Percentiles rank a stretch among this genome's conserved stretches.
Conservation (phyloP, 2,888 invertebrate genomes). For the Tigriopus californicus region DNA sequence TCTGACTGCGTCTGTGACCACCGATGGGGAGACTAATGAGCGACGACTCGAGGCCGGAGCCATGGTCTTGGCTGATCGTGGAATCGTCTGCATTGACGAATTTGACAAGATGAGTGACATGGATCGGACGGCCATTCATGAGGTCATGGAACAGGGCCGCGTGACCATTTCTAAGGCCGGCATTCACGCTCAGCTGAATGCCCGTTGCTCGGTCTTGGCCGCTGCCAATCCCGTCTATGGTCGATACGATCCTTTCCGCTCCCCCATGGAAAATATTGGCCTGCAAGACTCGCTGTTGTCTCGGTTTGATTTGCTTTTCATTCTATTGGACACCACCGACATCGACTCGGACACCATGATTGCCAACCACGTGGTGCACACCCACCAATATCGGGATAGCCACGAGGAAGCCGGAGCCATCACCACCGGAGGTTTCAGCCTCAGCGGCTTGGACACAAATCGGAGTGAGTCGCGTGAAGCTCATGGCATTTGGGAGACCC, state of each 20-base stretch:
- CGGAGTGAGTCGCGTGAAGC: too few relatives aligned
- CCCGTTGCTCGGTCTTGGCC: constrained; percentile 88
- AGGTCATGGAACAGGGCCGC: constrained; percentile 51
- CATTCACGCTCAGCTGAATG: constrained; percentile 91
- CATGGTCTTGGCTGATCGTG: constrained; percentile 97
- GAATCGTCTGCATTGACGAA: constrained; percentile 91
- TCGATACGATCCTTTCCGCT: constrained; percentile 92
- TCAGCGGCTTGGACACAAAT: too few relatives aligned
- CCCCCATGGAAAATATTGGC: constrained; percentile 99
- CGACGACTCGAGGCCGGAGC: constrained; percentile 82
- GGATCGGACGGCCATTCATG: constrained; percentile 96
- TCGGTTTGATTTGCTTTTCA: constrained; percentile 94
- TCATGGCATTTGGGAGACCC: too few relatives aligned
- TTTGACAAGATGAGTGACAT: constrained; percentile 99
- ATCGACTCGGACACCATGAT: constrained; percentile 75
- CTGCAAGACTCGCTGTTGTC: constrained; percentile 90
- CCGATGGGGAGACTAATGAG: constrained; percentile 80
- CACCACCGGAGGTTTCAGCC: constrained; percentile 33
- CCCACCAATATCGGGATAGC: constrained; percentile 87
- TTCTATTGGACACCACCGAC: constrained; percentile 83
- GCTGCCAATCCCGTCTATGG: constrained; percentile 99
- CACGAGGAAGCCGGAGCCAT: constrained; percentile 79
- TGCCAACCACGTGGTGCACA: constrained; percentile 87
- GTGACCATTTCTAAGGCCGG: constrained; percentile 95
- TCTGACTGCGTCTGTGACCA: constrained; percentile 92